Evolutionary conservation across 2,888 invertebrate species (phyloP).

Genomic region (Drosophila affinis): DNA sequence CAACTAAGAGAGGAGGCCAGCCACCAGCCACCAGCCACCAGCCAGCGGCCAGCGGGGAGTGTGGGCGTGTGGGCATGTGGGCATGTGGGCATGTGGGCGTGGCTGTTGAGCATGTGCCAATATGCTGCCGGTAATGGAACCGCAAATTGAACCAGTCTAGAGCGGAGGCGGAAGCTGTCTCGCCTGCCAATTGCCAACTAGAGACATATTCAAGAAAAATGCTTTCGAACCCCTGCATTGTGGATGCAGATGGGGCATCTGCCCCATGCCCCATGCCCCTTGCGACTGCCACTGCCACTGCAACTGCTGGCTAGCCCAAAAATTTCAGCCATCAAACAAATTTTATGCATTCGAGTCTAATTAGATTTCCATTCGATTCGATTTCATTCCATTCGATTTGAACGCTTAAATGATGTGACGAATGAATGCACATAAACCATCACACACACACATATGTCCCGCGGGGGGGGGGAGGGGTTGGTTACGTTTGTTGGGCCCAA

Average conservation of each 20-base stretch:
- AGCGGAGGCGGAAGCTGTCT: slow-evolving; percentile 16
- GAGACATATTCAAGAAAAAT: slow-evolving; percentile 18
- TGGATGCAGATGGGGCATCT: background rate
- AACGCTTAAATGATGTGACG: slow-evolving; percentile 12
- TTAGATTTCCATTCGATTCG: slow-evolving; percentile 55
- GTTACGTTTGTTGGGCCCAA: slow-evolving; percentile 23
- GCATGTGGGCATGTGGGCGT: background rate
- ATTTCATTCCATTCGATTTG: slow-evolving; percentile 38
- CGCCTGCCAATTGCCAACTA: slow-evolving; percentile 36
- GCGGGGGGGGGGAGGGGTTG: slow-evolving; percentile 1
- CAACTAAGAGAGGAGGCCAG: slow-evolving; percentile 24
- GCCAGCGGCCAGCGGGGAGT: background rate
- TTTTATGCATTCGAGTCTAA: slow-evolving; percentile 53
- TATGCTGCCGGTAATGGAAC: slow-evolving; percentile 66
- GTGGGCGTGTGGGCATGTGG: background rate
- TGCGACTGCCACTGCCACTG: slow-evolving; percentile 3
- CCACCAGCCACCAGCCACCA: too few species aligned
- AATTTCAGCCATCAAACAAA: slow-evolving; percentile 26
- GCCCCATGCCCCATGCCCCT: background rate
- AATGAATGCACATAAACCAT: slow-evolving; percentile 25
- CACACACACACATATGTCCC: slow-evolving; percentile 25
- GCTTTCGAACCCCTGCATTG: background rate
- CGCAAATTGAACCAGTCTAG: slow-evolving; percentile 64
- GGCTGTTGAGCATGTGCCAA: slow-evolving; percentile 59
- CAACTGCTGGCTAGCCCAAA: background rate